These are phyloP conservation scores for Myxocyprinus asiaticus DNA, from an alignment of 2,113 vertebrate species.

Conservation along the genomic window DNA sequence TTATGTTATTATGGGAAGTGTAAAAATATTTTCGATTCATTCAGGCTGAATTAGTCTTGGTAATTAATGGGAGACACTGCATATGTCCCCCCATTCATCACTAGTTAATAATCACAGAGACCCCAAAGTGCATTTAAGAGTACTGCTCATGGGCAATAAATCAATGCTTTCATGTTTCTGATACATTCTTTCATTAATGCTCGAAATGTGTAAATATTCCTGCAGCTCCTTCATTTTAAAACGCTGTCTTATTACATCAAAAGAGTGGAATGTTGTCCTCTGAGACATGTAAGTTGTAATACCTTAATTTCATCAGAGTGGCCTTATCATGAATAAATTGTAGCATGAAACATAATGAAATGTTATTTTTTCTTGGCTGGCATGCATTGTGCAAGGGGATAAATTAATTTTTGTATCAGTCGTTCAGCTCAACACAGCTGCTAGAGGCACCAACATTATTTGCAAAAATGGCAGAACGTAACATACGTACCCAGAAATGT, in stretches of 20 bases:
- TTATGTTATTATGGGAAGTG: too few relatives aligned
- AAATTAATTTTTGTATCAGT: slow-evolving; percentile 27
- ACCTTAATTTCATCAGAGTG: slow-evolving; percentile 4
- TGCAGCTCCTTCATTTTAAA: not conserved
- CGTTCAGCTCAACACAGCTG: not conserved
- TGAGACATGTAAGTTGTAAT: not conserved
- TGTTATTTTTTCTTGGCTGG: not conserved
- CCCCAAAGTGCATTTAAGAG: not conserved
- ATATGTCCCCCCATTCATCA: not conserved
- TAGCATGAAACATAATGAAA: slow-evolving; percentile 22
- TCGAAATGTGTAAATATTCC: not conserved
- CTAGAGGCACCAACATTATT: not conserved
- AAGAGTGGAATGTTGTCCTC: not conserved
- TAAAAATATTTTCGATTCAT: not conserved
- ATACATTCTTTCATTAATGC: not conserved
- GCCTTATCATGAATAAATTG: slow-evolving; percentile 25
- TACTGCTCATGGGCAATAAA: not conserved
- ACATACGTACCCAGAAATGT: slow-evolving; percentile 18
- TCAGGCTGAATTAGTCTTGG: too few relatives aligned
- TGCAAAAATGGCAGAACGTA: not conserved
- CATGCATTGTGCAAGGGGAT: not conserved
- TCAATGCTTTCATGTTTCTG: not conserved
- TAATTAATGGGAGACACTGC: too few relatives aligned
- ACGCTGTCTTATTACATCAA: slow-evolving; percentile 13
- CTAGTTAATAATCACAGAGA: not conserved